Evolutionary conservation across 2,113 vertebrate species (phyloP).

Genomic region (Dolichotis patagonum): DNA sequence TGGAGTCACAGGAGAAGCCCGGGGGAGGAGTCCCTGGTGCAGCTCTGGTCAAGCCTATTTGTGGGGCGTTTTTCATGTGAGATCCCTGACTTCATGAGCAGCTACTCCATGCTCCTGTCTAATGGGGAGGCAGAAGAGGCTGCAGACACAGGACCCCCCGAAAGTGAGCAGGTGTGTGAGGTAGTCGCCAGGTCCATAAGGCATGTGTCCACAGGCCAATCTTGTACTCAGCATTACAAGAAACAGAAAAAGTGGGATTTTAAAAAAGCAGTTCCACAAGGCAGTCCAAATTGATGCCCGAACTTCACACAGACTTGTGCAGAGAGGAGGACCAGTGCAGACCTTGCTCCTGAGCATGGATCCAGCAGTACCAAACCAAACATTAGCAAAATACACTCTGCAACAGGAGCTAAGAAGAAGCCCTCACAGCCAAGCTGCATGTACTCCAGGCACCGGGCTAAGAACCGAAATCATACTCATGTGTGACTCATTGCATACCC

Average conservation of each 20-base stretch:
- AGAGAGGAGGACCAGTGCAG: neutral
- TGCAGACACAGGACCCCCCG: neutral
- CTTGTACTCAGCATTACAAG: fast-evolving
- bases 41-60: neutral
- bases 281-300: neutral
- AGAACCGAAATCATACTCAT: fast-evolving
- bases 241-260: neutral
- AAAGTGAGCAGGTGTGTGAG: neutral
- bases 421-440: fast-evolving
- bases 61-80: neutral
- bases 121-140: neutral
- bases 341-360: fast-evolving
- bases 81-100: neutral
- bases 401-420: fast-evolving
- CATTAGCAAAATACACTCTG: fast-evolving
- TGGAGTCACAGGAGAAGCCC: neutral
- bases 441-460: neutral
- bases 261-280: fast-evolving
- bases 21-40: neutral
- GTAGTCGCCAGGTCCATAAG: neutral
- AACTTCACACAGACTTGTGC: fast-evolving
- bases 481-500: neutral
- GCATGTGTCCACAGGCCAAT: neutral
- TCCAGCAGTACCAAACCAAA: too few species aligned
- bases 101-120: neutral